Percentiles rank a stretch among this genome's conserved stretches.
phyloP scores from a whole-genome alignment of 2,888 invertebrate species.

The Andrena bucephala region DNA sequence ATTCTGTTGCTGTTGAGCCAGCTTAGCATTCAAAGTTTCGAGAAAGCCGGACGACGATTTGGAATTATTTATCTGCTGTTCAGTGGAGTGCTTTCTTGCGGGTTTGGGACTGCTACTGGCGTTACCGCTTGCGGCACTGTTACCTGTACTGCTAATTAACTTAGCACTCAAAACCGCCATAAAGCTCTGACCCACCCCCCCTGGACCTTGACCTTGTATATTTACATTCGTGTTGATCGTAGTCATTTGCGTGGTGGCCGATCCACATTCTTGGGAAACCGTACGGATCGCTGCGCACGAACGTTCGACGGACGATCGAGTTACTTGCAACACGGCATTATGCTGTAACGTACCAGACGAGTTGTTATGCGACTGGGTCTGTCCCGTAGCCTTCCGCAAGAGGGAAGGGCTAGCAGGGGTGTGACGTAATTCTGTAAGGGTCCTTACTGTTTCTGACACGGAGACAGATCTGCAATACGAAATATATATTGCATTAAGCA shows the following conservation, averaged over 20 bases:
- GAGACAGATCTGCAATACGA: slow-evolving; percentile 79
- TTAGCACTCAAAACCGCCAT: slow-evolving; percentile 91
- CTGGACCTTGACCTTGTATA: slow-evolving; percentile 81
- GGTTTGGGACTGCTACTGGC: slow-evolving; percentile 79
- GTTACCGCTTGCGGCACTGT: slow-evolving; percentile 61
- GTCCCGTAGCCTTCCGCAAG: slow-evolving; percentile 85
- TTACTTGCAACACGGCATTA: slow-evolving; percentile 74
- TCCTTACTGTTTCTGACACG: slow-evolving; percentile 95
- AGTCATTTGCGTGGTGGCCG: slow-evolving; percentile 51
- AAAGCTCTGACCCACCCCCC: slow-evolving; percentile 88
- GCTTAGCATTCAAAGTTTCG: slow-evolving; percentile 92
- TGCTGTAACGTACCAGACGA: slow-evolving; percentile 58
- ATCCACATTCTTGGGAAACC: slow-evolving; percentile 69
- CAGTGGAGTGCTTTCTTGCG: slow-evolving; percentile 83
- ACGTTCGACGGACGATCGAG: slow-evolving; percentile 76
- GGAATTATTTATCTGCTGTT: slow-evolving; percentile 86
- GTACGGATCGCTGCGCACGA: slow-evolving; percentile 72
- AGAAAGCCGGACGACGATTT: slow-evolving; percentile 87
- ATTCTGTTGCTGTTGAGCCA: slow-evolving; percentile 89
- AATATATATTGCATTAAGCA: slow-evolving; percentile 12
- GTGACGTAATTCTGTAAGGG: slow-evolving; percentile 93
- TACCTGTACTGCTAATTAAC: slow-evolving; percentile 82
- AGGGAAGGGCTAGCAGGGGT: slow-evolving; percentile 94
- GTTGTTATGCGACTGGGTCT: slow-evolving; percentile 71
- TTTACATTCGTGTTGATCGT: slow-evolving; percentile 54